Base-by-base conservation (phyloP, 2,888 invertebrate species). In the Baronia brevicornis region DNA sequence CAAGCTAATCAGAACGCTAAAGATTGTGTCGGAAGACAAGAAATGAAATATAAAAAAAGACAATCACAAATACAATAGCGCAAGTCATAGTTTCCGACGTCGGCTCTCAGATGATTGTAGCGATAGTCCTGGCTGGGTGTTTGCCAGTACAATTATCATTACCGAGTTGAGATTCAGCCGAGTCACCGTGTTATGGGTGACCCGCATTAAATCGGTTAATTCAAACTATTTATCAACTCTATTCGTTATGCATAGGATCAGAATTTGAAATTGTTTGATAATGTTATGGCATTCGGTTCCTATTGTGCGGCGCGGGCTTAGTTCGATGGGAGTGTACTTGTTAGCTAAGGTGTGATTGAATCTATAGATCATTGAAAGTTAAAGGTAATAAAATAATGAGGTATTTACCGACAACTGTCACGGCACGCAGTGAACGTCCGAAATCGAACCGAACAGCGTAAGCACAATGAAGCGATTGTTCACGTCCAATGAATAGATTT, bases 151-250 rank as follows among this genome's bases (percentile, higher is more conserved):
- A 84, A 84, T 84, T 84, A 84, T 82, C 80, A 84, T 84, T 80
- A 82, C 36, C 68, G 62, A 68, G 60, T 48, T 49, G 60, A 67
- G 64, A 74, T 69, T 64, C 59, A 54, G 80, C 54, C 67, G 55
- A 74, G 72, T 84, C 84, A 84, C 72, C 62, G 52, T 78, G 70
- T 65, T 72, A 67, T 75, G 79, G 78, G 79, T 82, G 84, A 84
- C 84, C 84, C 84, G 84, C 78, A 82, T 82, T 82, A 80, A 80
- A 84, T 84, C 82, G 82, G 84, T 84, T 79, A 82, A 82, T 84
- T 82, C 78, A 73, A 79, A 80, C 78, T 79, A 80, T 82, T 84
- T 84, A 82, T 84, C 80, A 74, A 77, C 69, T 70, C 70, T 62
- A 78, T 78, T 78, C 78, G 78, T 77, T 79, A 82, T 78, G 82